Base-by-base conservation (phyloP, 2,113 vertebrate species). In the Dicerorhinus sumatrensis region DNA sequence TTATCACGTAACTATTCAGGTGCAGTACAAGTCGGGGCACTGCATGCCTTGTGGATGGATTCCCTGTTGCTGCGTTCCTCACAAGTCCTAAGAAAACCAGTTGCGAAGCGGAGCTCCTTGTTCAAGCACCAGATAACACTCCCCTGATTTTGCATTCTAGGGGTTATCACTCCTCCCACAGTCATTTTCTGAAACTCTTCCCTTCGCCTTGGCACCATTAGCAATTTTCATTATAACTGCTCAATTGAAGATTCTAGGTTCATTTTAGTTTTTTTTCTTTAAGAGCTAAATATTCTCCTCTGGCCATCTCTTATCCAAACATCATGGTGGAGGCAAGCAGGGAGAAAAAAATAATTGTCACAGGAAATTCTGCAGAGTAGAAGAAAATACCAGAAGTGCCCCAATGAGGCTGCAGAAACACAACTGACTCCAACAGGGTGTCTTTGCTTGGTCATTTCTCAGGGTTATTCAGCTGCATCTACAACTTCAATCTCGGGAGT, bases 121-220 rank as follows among this genome's bases (percentile, higher is more conserved):
- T 73, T 51, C 91, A 85, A 97, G 96, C 89, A 95, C 97, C 97
- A 92, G 80, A 73, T 36, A 93, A 90, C 29, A 39, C 36, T 48
- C 75, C 48, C 73, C 89, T 23, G 58, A 93, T 33, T 84, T 11
- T 94, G 81, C 77, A 29, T 91, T 96, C 70, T 56, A 80, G 90
- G 48, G 73, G 27, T 56, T 73, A 51, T 63, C 79, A 51, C 46
- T 80, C 76, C 73, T 92, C 96, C 92, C 82, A 63, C 31, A 62
- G 87, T 96, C 83, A 42, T 73, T 54, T 97, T 79, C 96, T 72
- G 27, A 65, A 94, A 91, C 70, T 89, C 80, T 69, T 95, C 75
- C 39, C 54, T 96, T 80, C 92, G 97, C 83, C 97, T 98, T 98
- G 97, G 97, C 98, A 97, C 97, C 91, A 76, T 96, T 58, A 96